Evolutionary conservation across 2,888 invertebrate genomes (phyloP).

Genomic region (Caenorhabditis doughertyi): DNA sequence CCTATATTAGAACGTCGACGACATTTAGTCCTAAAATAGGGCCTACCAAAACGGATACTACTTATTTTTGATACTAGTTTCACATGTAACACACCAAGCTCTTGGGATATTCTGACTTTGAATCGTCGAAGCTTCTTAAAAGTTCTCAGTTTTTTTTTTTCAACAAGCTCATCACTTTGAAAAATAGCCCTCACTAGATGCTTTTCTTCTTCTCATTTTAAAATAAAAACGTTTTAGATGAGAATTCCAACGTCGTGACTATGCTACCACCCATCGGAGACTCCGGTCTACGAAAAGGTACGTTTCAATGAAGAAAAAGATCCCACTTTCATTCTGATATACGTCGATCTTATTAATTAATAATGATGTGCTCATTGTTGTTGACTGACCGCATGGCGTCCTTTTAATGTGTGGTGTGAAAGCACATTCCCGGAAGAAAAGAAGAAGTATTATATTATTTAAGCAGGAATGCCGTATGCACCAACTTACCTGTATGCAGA

Average conservation of each 20-base stretch:
- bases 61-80: too few relatives aligned
- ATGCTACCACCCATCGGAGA: slow-evolving; percentile 27
- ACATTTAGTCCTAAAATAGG: too few relatives aligned
- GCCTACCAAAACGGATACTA: too few relatives aligned
- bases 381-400: slow-evolving; percentile 21
- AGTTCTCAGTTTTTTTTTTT: not conserved
- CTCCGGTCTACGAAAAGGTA: slow-evolving; percentile 44
- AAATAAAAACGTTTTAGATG: slow-evolving; percentile 28
- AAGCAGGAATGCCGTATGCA: slow-evolving; percentile 42
- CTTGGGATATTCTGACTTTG: too few relatives aligned
- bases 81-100: too few relatives aligned
- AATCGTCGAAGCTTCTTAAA: too few relatives aligned
- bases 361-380: slow-evolving; percentile 37
- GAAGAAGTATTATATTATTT: not conserved
- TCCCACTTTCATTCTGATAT: slow-evolving; percentile 6
- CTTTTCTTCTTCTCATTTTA: not conserved
- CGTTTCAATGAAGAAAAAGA: slow-evolving; percentile 2
- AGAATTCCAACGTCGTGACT: slow-evolving; percentile 37
- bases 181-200: not conserved
- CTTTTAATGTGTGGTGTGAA: slow-evolving; percentile 38
- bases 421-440: slow-evolving; percentile 5
- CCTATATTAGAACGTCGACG: too few relatives aligned
- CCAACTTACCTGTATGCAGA: slow-evolving; percentile 40
- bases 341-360: slow-evolving; percentile 44
- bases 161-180: not conserved